Base-by-base conservation (phyloP, 2,113 vertebrate genomes). In the Ictalurus punctatus region DNA sequence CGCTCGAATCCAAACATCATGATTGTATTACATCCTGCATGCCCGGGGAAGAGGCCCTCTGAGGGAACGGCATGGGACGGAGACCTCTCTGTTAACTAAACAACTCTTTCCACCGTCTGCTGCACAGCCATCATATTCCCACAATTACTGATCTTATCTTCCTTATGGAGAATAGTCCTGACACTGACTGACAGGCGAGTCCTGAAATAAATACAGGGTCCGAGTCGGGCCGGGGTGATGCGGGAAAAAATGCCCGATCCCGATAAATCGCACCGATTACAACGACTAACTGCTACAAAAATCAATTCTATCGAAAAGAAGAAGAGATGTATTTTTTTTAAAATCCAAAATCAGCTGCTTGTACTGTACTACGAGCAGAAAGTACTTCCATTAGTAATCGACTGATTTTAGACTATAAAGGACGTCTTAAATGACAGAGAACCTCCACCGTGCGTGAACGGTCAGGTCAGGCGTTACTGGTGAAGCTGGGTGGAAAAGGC, bases 1-100 rank as follows among this genome's bases (percentile, higher is more conserved):
- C 2, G 23, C 48, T 78, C 7, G 37, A 83, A 88, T 67, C 74
- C 81, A 52, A 69, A 82, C 90, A 88, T 84, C 87, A 63, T 87
- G 87, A 88, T 65, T 86, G 52, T 84, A 86, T 91, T 90, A 88
- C 87, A 84, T 76, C 80, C 85, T 84, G 88, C 73, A 63, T 88
- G 76, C 67, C 83, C 40, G 17, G 83, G 52, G 37, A 76, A 74
- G 86, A 88, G 71, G 74, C 63, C 84, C 52, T 52, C 30, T 9
- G 85, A 91, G 74, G 86, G 73, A 80, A 58, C 25, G n/a, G 52
- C 52, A 52, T 25, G 56, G 76, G 44, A 48, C 76, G 27, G 86
- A 85, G 74, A 81, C 6, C 82, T 34, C 76, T 30, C 44, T 40
- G n/a, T 80, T 84, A 87, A 74, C 88, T 67, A 87, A 87, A 87